Conservation (phyloP, 2,797 vertebrate genomes). For the Argyrosomus regius region DNA sequence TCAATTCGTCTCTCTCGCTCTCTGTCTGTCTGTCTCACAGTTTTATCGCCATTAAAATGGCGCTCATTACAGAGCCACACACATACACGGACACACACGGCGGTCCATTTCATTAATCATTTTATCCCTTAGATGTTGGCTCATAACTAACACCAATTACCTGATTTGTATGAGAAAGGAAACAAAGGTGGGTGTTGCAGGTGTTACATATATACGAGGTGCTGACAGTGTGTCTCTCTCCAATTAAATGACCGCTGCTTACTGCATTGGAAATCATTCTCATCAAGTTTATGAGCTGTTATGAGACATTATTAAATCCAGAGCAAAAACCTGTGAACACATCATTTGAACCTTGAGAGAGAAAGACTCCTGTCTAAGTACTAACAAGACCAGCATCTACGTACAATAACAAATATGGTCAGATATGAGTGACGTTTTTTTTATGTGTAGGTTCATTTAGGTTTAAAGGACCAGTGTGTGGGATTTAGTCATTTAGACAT, state of each 20-base stretch:
- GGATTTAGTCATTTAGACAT: too few relatives aligned
- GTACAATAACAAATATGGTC: background rate
- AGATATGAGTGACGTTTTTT: background rate
- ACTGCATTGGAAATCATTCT: background rate
- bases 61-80: slow-evolving; percentile 14
- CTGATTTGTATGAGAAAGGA: slow-evolving; percentile 25
- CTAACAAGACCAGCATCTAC: background rate
- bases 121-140: slow-evolving; percentile 31
- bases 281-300: background rate
- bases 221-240: background rate
- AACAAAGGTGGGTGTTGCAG: slow-evolving; percentile 1
- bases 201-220: slow-evolving; percentile 13
- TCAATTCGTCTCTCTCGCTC: background rate
- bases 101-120: slow-evolving; percentile 32
- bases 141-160: slow-evolving; percentile 52
- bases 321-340: background rate
- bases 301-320: background rate
- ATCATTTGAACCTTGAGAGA: background rate
- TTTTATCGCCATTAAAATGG: slow-evolving; percentile 43
- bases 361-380: background rate
- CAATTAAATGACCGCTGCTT: slow-evolving; percentile 8
- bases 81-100: background rate
- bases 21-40: background rate
- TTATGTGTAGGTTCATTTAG: background rate
- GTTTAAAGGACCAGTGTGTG: too few relatives aligned